Evolutionary conservation across 92 coral and sea anemone genomes (phyloP).

Genomic region (Muricea muricata): DNA sequence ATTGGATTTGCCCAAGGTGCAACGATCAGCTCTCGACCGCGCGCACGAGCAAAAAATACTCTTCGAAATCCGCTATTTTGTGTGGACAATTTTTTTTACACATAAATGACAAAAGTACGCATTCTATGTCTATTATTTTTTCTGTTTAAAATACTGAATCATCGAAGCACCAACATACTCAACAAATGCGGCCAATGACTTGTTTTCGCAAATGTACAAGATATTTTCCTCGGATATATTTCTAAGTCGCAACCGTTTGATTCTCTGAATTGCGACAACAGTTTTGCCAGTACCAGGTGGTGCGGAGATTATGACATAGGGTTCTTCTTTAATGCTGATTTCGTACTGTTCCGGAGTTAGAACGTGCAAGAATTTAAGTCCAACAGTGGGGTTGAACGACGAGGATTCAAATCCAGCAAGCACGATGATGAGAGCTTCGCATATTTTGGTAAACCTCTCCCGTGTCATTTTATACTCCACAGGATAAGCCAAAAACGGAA

Average conservation of each 20-base stretch:
- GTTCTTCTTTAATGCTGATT: background rate
- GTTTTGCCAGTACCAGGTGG: conserved; percentile 50
- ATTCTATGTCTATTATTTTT: background rate
- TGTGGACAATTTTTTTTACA: no score
- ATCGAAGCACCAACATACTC: conserved; percentile 19
- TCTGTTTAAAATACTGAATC: background rate
- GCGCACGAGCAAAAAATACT: no score
- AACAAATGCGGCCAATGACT: conserved; percentile 1
- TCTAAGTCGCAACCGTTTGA: background rate
- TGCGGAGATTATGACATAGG: conserved; percentile 2
- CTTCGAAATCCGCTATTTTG: no score
- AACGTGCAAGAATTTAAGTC: background rate
- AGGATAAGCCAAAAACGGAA: background rate
- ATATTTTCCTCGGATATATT: background rate
- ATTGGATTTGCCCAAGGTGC: no score
- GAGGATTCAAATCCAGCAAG: background rate
- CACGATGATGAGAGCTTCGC: conserved; percentile 30
- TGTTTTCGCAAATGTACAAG: conserved; percentile 26
- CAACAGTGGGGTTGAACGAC: background rate
- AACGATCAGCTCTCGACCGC: no score
- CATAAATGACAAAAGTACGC: no score
- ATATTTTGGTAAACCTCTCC: background rate
- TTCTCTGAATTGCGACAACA: conserved; percentile 26
- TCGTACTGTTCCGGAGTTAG: conserved; percentile 42
- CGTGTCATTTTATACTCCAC: background rate